Evolutionary conservation across 30 jellyfish, hydroid and myxozoan genomes (phyloP), one percentile per base, ranked within the genome.

Genomic region (Aurelia aurita): DNA sequence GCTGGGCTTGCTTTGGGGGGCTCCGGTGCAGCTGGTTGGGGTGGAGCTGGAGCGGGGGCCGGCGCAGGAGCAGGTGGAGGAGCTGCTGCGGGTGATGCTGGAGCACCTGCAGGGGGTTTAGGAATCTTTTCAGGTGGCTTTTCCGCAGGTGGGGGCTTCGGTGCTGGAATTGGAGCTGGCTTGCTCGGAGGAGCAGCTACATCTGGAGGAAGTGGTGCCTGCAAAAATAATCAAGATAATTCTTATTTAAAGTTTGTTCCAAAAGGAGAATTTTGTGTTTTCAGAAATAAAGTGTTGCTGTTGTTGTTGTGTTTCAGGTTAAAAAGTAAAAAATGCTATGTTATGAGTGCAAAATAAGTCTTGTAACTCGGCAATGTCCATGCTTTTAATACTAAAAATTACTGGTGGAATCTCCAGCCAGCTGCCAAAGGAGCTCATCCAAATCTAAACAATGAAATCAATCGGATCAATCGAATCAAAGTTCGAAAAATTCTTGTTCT

Each of bases 1-100:
- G 97, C 32, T 23, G 85, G 43, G 1, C 95, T 47, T 20, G 82
- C 71, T 45, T 28, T 69, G n/a, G 72, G 79, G 9, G 76, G 87
- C 43, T 19, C 67, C 1, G 67, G 67, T 55, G 34, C 74, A 69
- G 22, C 60, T 8, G 51, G 51, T 15, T 39, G 51, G 51, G 51
- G 51, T 39, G 51, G 15, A 6, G 51, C 15, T 39, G 51, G 51
- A 39, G 51, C 51, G 1, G 51, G 51, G 16, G 51, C 51, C 9
- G 51, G 51, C 7, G 51, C 51, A 39, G 51, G 51, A 9, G 51
- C 51, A 39, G 86, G 80, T 16, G 96, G 77, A 13, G 91, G 57
- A 19, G 91, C 71, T 3, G 82, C 78, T 19, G 96, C 58, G 12
- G 89, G 61, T 6, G 87, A 64, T 23, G 96, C 62, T 43, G 77